Base-by-base conservation (phyloP, 2,113 vertebrate genomes). In the Axis porcinus region DNA sequence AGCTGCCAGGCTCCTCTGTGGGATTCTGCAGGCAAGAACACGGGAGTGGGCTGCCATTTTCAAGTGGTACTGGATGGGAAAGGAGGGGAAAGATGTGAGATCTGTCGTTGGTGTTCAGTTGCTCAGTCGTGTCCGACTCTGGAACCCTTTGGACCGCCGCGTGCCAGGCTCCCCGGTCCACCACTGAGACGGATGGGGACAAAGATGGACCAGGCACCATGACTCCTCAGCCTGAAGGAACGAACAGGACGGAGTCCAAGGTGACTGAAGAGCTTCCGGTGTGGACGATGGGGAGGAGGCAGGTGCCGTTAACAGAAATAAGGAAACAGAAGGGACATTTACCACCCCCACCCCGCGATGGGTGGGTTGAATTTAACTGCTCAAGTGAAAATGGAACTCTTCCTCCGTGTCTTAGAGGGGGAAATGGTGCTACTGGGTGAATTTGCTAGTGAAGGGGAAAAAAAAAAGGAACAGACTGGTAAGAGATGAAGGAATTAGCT, bases 171-270 rank as follows among this genome's bases (percentile, higher is more conserved):
- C 67, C 5, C 19, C 10, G n/a, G 36, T 6, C 36, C 36, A 6
- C 40, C 36, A 40, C 19, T 6, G 40, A 11, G 33, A 36, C 1
- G 3, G 21, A 67, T 0, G 13, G 17, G 17, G 9, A 50, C 47
- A 12, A 16, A 40, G 21, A 36, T 3, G 13, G 27, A 25, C 13
- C 50, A 76, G 13, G 1, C 0, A 6, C 13, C 28, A 16, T 7
- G 7, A 54, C n/a, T 16, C 40, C 30, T 50, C 43, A 8, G 14
- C 10, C 9, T 30, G 14, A 11, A 55, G 25, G 54, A 33, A 50
- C 45, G 36, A 30, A 19, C 55, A 54, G 19, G 33, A 6, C 1
- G 3, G 33, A 14, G 36, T 47, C 14, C 15, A 25, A n/a, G 74
- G 28, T 3, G 13, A 3, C 5, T 4, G 8, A 36, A 92, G 82